Evolutionary conservation across 2,888 invertebrate genomes (phyloP), one percentile per base, ranked within the genome.

Genomic region (Ichneumon xanthorius): DNA sequence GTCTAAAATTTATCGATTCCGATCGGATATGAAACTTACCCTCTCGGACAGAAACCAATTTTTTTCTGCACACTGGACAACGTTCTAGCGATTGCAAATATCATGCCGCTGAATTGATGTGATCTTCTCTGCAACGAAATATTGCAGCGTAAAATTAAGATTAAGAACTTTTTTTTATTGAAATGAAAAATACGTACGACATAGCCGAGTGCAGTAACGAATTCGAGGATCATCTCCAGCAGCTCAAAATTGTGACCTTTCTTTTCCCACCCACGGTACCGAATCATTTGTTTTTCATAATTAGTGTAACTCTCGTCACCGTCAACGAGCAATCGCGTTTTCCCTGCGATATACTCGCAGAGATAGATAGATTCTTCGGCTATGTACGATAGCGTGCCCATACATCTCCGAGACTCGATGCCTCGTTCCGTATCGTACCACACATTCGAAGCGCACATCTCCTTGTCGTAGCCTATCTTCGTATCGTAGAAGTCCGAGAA

Each of bases 381-480:
- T 6, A 93, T 86, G 26, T 92, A 87, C 0, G 92, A 90, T 7
- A 93, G 61, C 30, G 90, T 78, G 9, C 92, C 93, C 9, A 93
- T 84, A 0, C 92, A 88, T 82, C 94, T 90, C 83, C 93, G 90
- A 4, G 91, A 89, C 82, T 94, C 94, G 48, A 94, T 88, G 5
- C 92, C 93, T n/a, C 93, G 91, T 80, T 94, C 94, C 65, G 90
- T 89, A 0, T 92, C 91, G 70, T 93, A 89, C 93, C 93, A 94
- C 6, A 88, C 82, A 14, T 86, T 88, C 3, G 93, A 88, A 63
- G 92, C 91, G 61, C 92, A 93, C n/a, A 92, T 87, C 11, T 90
- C 90, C 67, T 91, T 90, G 0, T 89, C 88, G 48, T 89, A 89
- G 71, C 73, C 86, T n/a, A 90, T 87, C 11, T 88, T 89, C 30